Conservation (phyloP, 2,797 vertebrate genomes). For the Manis pentadactyla region DNA sequence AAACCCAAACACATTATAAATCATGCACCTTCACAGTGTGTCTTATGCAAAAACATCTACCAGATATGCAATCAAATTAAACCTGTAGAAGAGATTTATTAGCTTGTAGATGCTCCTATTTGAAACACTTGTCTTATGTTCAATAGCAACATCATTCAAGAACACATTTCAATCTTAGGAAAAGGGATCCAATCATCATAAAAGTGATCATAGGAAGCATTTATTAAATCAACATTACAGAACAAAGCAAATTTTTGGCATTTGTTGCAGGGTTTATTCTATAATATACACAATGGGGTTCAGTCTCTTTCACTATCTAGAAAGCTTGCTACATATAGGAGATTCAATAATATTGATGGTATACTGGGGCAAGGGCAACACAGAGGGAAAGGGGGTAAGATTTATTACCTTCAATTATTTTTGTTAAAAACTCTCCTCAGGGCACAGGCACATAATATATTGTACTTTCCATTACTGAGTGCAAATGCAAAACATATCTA, state of each 20-base stretch:
- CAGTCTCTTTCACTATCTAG: slow-evolving; percentile 69
- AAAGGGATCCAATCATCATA: slow-evolving; percentile 15
- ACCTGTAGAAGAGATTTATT: slow-evolving; percentile 86
- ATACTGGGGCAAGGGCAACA: slow-evolving; percentile 65
- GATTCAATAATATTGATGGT: slow-evolving; percentile 82
- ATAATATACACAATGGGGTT: slow-evolving; percentile 36
- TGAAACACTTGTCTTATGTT: slow-evolving; percentile 78
- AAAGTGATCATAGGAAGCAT: not conserved
- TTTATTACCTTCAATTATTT: slow-evolving; percentile 90
- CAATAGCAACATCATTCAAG: slow-evolving; percentile 76
- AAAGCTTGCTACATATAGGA: slow-evolving; percentile 63
- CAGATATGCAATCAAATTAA: slow-evolving; percentile 82
- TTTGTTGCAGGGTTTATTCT: slow-evolving; percentile 32
- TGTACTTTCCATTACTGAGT: slow-evolving; percentile 89
- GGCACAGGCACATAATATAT: slow-evolving; percentile 89
- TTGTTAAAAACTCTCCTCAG: slow-evolving; percentile 87
- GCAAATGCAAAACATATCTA: slow-evolving; percentile 89
- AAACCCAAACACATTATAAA: slow-evolving; percentile 85
- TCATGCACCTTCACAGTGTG: slow-evolving; percentile 62
- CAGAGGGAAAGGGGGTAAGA: slow-evolving; percentile 77
- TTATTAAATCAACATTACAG: slow-evolving; percentile 66
- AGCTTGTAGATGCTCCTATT: slow-evolving; percentile 84
- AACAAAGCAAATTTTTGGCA: slow-evolving; percentile 61
- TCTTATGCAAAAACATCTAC: slow-evolving; percentile 80
- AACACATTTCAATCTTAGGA: slow-evolving; percentile 67